Base-by-base conservation (phyloP, 1,140 invertebrate genomes). In the Hydropsyche tenuis region DNA sequence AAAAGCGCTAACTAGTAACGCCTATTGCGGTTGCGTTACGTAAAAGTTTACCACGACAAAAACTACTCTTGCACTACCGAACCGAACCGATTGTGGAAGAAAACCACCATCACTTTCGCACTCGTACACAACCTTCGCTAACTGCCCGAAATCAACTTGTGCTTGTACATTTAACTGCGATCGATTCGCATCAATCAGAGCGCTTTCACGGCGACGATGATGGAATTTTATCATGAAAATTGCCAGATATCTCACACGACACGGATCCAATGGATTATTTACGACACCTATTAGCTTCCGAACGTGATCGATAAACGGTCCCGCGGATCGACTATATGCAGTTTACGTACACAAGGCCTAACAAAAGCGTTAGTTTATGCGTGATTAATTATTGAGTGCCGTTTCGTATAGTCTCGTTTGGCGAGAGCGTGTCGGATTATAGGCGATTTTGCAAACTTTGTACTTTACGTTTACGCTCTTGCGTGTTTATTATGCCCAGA, bases 21-120 rank as follows among this genome's bases (percentile, higher is more conserved):
- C 56, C 56, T 60, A 60, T 25, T 60, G 56, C 56, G 30, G 23
- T 60, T 60, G 23, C 56, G 56, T 60, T 60, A 60, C 56, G 23
- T 60, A 60, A 60, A 60, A 60, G 23, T 60, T 11, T 9, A 27
- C 22, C 22, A 23, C 25, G 25, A 7, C 56, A 23, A 22, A 37
- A 60, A 60, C 22, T 25, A 25, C 22, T 60, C 56, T 20, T 60
- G 56, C 56, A 23, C 25, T 25, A 60, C 56, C 14, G 12, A 9
- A 9, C 9, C 9, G 30, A 3, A 4, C 30, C 30, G 9, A 37
- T 37, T 9, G 30, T 9, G 3, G 9, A 37, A n/a, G n/a, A n/a
- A n/a, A n/a, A n/a, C n/a, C n/a, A n/a, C n/a, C n/a, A n/a, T n/a
- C n/a, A n/a, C n/a, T n/a, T n/a, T n/a, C n/a, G n/a, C n/a, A n/a